Evolutionary conservation across 2,797 vertebrate genomes (phyloP).

Genomic region (Megalops cyprinoides): DNA sequence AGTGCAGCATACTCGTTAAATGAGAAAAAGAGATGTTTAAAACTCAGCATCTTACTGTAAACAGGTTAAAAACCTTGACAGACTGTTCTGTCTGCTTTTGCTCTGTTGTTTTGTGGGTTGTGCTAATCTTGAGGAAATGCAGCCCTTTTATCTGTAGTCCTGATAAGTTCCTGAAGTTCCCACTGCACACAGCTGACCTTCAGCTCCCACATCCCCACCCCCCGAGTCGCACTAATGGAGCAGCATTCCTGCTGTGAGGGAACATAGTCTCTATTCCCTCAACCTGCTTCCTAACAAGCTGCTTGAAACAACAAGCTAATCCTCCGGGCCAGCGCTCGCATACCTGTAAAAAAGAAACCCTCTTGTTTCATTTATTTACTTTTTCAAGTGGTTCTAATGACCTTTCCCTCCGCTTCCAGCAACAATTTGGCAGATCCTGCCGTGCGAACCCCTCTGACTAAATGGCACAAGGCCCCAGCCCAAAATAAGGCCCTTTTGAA

Average conservation of each 20-base stretch:
- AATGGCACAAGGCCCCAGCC: too few species aligned
- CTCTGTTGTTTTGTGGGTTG: not conserved
- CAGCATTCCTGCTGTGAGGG: not conserved
- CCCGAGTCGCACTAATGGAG: not conserved
- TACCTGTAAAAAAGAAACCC: not conserved
- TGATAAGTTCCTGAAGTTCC: not conserved
- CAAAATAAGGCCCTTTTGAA: conserved; percentile 51
- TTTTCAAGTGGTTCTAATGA: conserved; percentile 10
- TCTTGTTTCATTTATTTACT: not conserved
- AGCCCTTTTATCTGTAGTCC: not conserved
- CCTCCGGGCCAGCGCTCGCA: conserved; percentile 41
- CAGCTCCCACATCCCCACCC: not conserved
- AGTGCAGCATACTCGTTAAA: not conserved
- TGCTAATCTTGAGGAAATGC: not conserved
- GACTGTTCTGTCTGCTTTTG: too few species aligned
- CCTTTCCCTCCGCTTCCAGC: conserved; percentile 38
- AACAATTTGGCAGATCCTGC: conserved; percentile 49
- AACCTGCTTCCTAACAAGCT: conserved; percentile 40
- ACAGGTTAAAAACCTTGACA: too few species aligned
- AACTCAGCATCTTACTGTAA: not conserved
- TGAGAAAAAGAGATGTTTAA: not conserved
- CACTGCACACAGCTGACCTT: not conserved
- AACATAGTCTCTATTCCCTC: conserved; percentile 15
- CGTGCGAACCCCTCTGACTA: too few species aligned
- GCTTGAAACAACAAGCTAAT: conserved; percentile 45